Conservation (phyloP, 2,113 vertebrate genomes). For the Corythornis cristatus region DNA sequence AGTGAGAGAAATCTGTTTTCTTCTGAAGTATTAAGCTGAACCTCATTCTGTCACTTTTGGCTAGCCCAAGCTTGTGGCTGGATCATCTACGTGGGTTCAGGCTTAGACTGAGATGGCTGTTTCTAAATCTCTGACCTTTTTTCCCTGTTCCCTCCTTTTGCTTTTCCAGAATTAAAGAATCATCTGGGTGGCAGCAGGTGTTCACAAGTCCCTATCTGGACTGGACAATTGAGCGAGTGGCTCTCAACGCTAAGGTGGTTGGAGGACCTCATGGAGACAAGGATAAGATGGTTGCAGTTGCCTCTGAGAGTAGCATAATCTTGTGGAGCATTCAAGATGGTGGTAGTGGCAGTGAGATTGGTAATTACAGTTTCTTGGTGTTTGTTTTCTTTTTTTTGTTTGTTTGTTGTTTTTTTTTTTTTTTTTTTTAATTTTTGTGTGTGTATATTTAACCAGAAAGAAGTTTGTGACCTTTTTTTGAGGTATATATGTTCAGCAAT, state of each 20-base stretch:
- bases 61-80: neutral
- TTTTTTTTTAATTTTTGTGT: too few species aligned
- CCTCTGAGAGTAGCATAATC: slow-evolving; percentile 93
- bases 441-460: neutral
- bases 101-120: neutral
- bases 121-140: neutral
- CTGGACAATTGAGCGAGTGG: slow-evolving; percentile 93
- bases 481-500: neutral
- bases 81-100: neutral
- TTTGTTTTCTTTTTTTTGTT: too few species aligned
- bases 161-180: slow-evolving; percentile 90
- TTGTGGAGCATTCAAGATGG: slow-evolving; percentile 97
- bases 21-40: neutral
- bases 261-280: slow-evolving; percentile 97
- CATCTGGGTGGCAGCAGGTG: slow-evolving; percentile 97
- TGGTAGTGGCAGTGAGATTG: slow-evolving; percentile 93
- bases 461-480: neutral
- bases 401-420: too few species aligned
- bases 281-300: slow-evolving; percentile 97
- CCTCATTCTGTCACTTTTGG: neutral
- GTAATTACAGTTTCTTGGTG: slow-evolving; percentile 55
- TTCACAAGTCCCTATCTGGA: slow-evolving; percentile 95
- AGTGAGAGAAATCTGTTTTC: too few species aligned
- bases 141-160: neutral
- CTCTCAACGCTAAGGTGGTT: slow-evolving; percentile 97